These are phyloP conservation scores for Syngnathus scovelli DNA, from an alignment of 2,113 vertebrate genomes.

Conservation along the genomic window DNA sequence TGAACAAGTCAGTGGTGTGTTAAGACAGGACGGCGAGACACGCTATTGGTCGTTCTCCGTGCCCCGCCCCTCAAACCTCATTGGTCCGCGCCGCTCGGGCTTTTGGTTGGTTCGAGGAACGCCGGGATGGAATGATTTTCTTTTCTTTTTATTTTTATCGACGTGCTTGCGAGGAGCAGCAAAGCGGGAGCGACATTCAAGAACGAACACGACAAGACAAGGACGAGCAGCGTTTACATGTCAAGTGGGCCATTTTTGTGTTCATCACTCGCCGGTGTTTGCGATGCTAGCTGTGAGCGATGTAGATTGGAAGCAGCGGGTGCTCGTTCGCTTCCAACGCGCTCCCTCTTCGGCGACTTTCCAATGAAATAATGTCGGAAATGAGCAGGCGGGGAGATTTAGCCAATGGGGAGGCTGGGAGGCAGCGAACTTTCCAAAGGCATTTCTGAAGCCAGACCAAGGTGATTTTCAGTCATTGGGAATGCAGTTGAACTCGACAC, in stretches of 20 bases:
- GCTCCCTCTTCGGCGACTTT: neutral
- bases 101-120: neutral
- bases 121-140: slow-evolving; percentile 7
- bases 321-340: neutral
- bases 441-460: neutral
- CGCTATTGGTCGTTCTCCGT: slow-evolving; percentile 19
- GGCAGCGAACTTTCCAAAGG: neutral
- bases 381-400: neutral
- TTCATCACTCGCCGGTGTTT: neutral
- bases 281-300: neutral
- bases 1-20: slow-evolving; percentile 73
- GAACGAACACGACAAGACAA: neutral
- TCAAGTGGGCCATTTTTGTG: neutral
- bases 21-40: slow-evolving; percentile 54
- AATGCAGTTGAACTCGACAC: neutral
- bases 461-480: neutral
- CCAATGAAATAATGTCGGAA: neutral
- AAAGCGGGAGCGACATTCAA: neutral
- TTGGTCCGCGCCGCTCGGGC: slow-evolving; percentile 35
- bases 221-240: neutral
- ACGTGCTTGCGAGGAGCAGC: neutral
- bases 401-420: neutral
- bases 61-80: slow-evolving; percentile 30
- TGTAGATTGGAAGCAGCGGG: neutral
- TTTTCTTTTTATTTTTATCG: neutral